Evolutionary conservation across 2,888 invertebrate genomes (phyloP).

Genomic region (Blastobasis lacticolella): DNA sequence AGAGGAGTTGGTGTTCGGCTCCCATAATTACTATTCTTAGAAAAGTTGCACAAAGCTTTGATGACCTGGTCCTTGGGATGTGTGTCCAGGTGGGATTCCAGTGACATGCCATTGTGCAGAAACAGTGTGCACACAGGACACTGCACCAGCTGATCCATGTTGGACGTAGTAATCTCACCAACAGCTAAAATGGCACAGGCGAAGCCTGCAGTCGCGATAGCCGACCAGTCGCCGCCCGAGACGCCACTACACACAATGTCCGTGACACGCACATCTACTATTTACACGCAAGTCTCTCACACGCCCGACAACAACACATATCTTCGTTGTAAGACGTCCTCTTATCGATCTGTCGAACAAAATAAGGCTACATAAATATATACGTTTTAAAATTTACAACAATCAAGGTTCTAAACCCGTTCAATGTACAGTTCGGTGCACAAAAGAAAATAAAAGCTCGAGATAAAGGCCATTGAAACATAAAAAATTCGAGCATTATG

Average conservation of each 20-base stretch:
- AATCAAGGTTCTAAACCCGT: slow-evolving; percentile 41
- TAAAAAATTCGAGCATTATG: slow-evolving; percentile 62
- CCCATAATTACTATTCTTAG: slow-evolving; percentile 50
- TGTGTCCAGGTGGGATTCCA: slow-evolving; percentile 87
- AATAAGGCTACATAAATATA: slow-evolving; percentile 54
- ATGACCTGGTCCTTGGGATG: slow-evolving; percentile 93
- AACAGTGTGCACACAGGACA: slow-evolving; percentile 91
- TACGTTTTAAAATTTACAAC: slow-evolving; percentile 33
- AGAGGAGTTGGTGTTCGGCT: slow-evolving; percentile 58
- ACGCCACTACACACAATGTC: slow-evolving; percentile 44
- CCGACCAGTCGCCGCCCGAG: slow-evolving; percentile 40
- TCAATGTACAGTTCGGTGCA: slow-evolving; percentile 54
- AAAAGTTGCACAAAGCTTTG: slow-evolving; percentile 78
- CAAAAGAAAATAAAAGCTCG: slow-evolving; percentile 71
- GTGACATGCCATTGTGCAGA: slow-evolving; percentile 86
- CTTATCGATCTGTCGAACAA: slow-evolving; percentile 70
- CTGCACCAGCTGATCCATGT: slow-evolving; percentile 69
- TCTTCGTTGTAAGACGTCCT: slow-evolving; percentile 52
- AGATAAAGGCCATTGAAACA: slow-evolving; percentile 72
- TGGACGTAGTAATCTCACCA: slow-evolving; percentile 18
- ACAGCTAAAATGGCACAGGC: slow-evolving; percentile 7
- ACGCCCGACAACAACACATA: slow-evolving; percentile 57
- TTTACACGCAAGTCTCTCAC: slow-evolving; percentile 50
- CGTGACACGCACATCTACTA: slow-evolving; percentile 61
- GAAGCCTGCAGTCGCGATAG: slow-evolving; percentile 19